Base-by-base conservation (phyloP, 2,113 vertebrate species). In the Tetrax tetrax region DNA sequence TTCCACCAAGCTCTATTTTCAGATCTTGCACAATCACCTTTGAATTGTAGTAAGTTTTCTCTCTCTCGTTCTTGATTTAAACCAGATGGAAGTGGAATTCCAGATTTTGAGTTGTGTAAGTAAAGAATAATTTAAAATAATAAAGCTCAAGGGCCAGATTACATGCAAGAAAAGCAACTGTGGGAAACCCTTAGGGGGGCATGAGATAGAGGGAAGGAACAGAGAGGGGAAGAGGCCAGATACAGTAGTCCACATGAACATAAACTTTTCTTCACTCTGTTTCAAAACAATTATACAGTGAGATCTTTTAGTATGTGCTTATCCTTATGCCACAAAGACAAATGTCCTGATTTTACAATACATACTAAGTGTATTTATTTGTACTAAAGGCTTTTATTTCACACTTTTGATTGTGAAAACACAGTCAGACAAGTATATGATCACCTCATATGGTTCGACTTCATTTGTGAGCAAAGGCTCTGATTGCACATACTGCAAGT, bases 31-130 rank as follows among this genome's bases (percentile, higher is more conserved):
- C 38, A 56, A 88, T 48, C 47, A 77, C 56, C 24, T 38, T 84
- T 45, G 56, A 92, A 78, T 54, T 90, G 51, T 57, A 82, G 47
- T 50, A 95, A 93, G 51, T 53, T 72, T 95, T 68, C 82, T 89
- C 41, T 90, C 86, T 95, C 85, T 90, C 12, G 1, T 84, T 87
- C 86, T 71, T 87, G 60, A 95, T 89, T 53, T 93, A 76, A 95
- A 95, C 28, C 94, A 97, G 79, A 76, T 97, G 95, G 88, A 94
- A 88, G 38, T 61, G 53, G 72, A 93, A 95, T 95, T 93, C 72
- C 89, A 91, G 83, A 90, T 84, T 95, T 92, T 87, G 15, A 90
- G 72, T 84, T 50, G 25, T 45, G 31, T 29, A 95, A 95, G 83
- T 68, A 60, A 94, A 71, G 64, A 94, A 78, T 82, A 96, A 96